Evolutionary conservation across 2,113 vertebrate species (phyloP), one percentile per base, ranked within the genome.

Genomic region (Artemisiospiza belli): DNA sequence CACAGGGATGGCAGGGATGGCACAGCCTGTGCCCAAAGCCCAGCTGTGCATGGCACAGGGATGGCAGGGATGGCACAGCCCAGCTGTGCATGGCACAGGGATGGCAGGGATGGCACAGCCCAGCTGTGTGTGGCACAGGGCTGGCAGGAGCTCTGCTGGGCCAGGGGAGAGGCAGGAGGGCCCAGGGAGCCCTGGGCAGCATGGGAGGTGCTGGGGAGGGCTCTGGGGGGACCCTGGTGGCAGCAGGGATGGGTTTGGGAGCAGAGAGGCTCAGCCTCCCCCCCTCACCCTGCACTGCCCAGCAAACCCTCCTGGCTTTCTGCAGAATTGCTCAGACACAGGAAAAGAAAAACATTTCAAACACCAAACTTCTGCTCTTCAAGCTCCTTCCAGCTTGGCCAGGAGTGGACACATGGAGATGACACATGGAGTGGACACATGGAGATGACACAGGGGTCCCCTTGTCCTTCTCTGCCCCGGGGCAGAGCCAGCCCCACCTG

Each of bases 151-250:
- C 75, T 73, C 4, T 1, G 5, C 61, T 19, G 57, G 31, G 52
- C 35, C 11, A 27, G 46, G 21, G 20, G 28, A 17, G 27, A 49
- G 19, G 41, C 28, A 66, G 19, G 57, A 41, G 47, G 58, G 54
- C 49, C 18, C 37, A 18, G 51, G 28, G 35, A 76, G 23, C 15
- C 17, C 51, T 3, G 44, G 39, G 44, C n/a, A 31, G 44, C 57
- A 20, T 28, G 11, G 57, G 35, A 41, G 30, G 13, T 8, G 76
- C 19, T 4, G 4, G 18, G 0, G 4, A 30, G 17, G 11, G 25
- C 11, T 5, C 12, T 7, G 23, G 39, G 37, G 39, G 39, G 11
- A 12, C 10, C 28, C 33, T 57, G 55, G 20, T 1, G 6, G 51
- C 49, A 33, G 31, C 0, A 0, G 21, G n/a, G 6, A 9, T 39